Evolutionary conservation across 2,797 vertebrate species (phyloP).

Genomic region (Acanthiza pusilla): DNA sequence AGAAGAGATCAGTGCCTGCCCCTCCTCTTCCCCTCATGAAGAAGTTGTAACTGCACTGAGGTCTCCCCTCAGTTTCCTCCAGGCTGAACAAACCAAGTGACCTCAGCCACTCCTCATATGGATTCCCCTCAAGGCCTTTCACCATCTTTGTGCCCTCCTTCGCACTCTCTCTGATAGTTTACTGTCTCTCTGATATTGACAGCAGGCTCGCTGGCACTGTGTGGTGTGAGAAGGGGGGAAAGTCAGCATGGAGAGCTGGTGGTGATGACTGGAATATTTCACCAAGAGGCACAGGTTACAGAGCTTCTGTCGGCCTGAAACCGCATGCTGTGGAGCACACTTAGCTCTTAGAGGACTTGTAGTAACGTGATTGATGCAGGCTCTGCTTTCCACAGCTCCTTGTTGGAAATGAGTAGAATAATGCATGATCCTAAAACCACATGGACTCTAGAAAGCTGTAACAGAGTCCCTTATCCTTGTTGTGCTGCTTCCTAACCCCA

Average conservation of each 20-base stretch:
- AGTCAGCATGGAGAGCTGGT: neutral
- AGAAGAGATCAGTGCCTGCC: neutral
- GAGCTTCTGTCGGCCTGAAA: neutral
- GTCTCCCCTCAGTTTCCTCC: neutral
- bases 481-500: neutral
- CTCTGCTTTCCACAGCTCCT: neutral
- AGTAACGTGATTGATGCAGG: neutral
- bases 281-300: neutral
- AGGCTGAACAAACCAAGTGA: neutral
- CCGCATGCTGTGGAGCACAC: neutral
- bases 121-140: neutral
- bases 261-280: neutral
- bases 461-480: neutral
- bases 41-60: fast-evolving
- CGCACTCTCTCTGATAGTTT: neutral
- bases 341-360: neutral
- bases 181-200: neutral
- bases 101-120: fast-evolving
- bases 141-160: neutral
- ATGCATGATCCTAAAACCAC: fast-evolving
- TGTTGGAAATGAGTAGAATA: neutral
- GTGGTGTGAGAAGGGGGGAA: neutral
- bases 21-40: neutral
- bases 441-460: neutral
- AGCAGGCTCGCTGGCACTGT: neutral